Evolutionary conservation across 1,140 invertebrate species (phyloP).

Genomic region (Orussus abietinus): DNA sequence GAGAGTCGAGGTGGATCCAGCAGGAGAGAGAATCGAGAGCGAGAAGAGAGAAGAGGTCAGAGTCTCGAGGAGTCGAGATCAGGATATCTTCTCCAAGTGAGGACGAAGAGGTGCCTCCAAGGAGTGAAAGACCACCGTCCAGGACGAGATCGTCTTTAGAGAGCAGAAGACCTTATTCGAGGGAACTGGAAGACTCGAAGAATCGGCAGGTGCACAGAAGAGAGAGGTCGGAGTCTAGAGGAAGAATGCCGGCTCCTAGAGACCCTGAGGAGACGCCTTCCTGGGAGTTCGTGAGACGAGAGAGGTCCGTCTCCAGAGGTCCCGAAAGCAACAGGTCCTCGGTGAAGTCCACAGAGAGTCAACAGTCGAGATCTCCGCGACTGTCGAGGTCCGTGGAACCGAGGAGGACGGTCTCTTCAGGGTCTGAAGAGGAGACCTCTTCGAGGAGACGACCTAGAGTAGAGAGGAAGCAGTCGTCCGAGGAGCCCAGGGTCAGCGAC

Average conservation of each 20-base stretch:
- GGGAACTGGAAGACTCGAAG: no score
- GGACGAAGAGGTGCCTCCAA: neutral
- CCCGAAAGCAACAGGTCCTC: constrained; percentile 12
- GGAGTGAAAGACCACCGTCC: neutral
- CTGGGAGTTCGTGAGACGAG: constrained; percentile 30
- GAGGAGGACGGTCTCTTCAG: constrained; percentile 29
- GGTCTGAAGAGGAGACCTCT: constrained; percentile 36
- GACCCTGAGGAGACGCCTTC: constrained; percentile 31
- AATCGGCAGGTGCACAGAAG: no score
- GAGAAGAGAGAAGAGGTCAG: no score
- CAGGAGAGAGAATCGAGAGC: no score
- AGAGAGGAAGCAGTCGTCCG: constrained; percentile 12
- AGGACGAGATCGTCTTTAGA: neutral
- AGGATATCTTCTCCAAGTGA: neutral
- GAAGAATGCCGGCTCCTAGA: constrained; percentile 16
- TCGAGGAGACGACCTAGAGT: neutral
- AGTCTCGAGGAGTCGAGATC: neutral
- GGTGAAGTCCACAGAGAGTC: constrained; percentile 8
- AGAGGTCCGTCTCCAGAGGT: constrained; percentile 23
- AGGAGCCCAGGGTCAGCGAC: constrained; percentile 34
- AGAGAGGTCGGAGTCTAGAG: constrained; percentile 26
- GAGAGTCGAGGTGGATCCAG: no score
- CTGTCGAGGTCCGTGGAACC: constrained; percentile 1
- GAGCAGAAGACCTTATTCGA: constrained; percentile 12
- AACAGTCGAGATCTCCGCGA: constrained; percentile 4